Conservation (phyloP, 2,113 vertebrate species). For the Peromyscus leucopus region DNA sequence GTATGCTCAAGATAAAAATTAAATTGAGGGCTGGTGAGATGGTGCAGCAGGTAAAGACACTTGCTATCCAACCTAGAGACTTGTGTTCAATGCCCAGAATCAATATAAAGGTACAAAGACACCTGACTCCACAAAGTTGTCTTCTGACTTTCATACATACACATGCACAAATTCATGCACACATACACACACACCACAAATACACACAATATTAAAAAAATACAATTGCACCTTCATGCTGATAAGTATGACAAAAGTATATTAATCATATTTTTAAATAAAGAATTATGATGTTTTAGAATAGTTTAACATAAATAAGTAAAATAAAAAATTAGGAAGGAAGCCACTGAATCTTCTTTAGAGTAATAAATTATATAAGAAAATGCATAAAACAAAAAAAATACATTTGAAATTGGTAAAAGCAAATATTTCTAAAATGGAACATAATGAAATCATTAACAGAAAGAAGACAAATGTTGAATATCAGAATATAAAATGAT, state of each 20-base stretch:
- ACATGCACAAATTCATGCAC: background rate
- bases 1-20: background rate
- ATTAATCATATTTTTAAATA: background rate
- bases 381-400: background rate
- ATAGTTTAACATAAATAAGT: background rate
- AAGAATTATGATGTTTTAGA: slow-evolving; percentile 8
- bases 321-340: background rate
- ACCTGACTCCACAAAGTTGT: background rate
- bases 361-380: background rate
- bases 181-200: background rate
- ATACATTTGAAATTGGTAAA: background rate
- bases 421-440: background rate
- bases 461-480: background rate
- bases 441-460: background rate
- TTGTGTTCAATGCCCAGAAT: background rate
- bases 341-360: background rate
- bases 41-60: background rate
- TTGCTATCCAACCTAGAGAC: background rate
- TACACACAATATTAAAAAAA: background rate
- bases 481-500: background rate
- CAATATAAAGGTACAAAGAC: background rate
- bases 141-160: background rate
- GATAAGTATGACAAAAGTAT: background rate
- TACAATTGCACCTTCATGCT: background rate
- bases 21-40: background rate